Base-by-base conservation (phyloP, 2,113 vertebrate species). In the Aleadryas rufinucha region DNA sequence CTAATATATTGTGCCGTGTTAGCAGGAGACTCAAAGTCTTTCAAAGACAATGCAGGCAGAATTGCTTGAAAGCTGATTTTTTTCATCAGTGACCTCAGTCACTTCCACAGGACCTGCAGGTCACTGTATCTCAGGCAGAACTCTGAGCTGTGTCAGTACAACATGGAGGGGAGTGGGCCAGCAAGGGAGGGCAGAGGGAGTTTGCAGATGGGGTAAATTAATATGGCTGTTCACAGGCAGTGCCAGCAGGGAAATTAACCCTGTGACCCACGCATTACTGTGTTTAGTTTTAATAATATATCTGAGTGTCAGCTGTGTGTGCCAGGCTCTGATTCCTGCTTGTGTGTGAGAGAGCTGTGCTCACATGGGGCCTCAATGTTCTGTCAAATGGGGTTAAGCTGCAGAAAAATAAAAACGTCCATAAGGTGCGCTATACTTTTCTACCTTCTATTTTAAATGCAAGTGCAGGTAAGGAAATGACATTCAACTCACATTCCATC, bases 41-140 rank as follows among this genome's bases (percentile, higher is more conserved):
- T 56, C 37, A 23, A 27, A 49, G 54, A 39, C 31, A 52, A 26
- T 16, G 22, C 0, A 0, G 9, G 35, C 31, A 59, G 14, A 79
- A 79, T 17, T 37, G 19, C 30, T 42, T 63, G 26, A 63, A 49
- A 4, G 4, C 31, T 33, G 21, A 11, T 33, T 56, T 70, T 77
- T 70, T 86, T n/a, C 9, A 6, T 41, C 33, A 16, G 13, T 18
- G 30, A 27, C 35, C 12, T 31, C 30, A 1, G 27, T 39, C 3
- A 1, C 7, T 70, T 37, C 74, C 37, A 21, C 16, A 47, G 30
- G 50, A 19, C 16, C 33, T 39, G 13, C 12, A 18, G 3, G 42
- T 22, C 4, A 26, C 10, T 9, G 2, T 8, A 3, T 24, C 20
- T 8, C 0, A 0, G 33, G 13, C 30, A 9, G 31, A 78, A 19